Conservation (phyloP, 2,888 invertebrate species). For the Liposcelis brunnea region DNA sequence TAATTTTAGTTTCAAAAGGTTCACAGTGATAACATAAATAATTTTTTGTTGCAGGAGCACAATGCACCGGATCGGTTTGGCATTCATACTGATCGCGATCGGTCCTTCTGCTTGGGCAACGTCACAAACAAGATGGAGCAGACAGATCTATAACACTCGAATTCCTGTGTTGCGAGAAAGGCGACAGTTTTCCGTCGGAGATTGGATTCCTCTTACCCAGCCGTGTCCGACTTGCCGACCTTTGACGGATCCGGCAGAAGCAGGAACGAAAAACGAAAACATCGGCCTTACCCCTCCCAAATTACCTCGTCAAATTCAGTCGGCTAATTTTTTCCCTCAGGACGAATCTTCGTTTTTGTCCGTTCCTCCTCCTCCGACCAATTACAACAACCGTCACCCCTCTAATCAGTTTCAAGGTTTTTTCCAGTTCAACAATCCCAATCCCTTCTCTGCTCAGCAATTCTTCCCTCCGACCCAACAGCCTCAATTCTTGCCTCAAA, state of each 20-base stretch:
- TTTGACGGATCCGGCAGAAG: background rate
- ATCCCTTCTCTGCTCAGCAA: conserved; percentile 18
- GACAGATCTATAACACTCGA: too few relatives aligned
- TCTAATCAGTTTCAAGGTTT: conserved; percentile 13
- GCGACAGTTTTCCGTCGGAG: conserved; percentile 21
- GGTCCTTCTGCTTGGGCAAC: too few relatives aligned
- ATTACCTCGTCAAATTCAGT: background rate
- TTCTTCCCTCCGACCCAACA: conserved; percentile 20
- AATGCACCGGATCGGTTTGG: too few relatives aligned
- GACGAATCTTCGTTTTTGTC: too few relatives aligned
- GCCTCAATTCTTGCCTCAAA: conserved; percentile 13
- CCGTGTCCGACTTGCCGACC: conserved; percentile 23
- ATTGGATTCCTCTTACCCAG: conserved; percentile 37
- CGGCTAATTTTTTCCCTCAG: too few relatives aligned
- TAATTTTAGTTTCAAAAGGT: too few relatives aligned
- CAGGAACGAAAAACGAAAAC: conserved; percentile 19
- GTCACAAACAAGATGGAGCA: too few relatives aligned
- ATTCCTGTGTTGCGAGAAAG: background rate
- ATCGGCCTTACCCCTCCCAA: conserved; percentile 18
- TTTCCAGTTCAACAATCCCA: conserved; percentile 9
- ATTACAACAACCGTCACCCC: conserved; percentile 12
- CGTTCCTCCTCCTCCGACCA: too few relatives aligned
- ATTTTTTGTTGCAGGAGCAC: too few relatives aligned
- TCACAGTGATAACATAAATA: too few relatives aligned
- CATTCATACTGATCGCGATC: too few relatives aligned